Evolutionary conservation across 2,113 vertebrate species (phyloP).

Genomic region (Zosterops borbonicus): DNA sequence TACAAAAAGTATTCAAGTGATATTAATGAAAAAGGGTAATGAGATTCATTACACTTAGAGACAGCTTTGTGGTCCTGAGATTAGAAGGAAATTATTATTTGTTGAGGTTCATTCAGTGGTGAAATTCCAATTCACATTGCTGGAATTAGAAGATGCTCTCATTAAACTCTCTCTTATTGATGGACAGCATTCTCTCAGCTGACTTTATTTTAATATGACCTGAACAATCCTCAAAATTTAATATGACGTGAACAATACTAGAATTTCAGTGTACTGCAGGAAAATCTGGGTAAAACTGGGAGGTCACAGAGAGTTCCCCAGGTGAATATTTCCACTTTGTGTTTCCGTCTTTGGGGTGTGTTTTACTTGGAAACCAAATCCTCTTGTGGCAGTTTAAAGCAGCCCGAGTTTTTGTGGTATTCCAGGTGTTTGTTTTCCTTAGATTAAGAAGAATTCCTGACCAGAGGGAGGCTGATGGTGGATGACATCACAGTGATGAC

Average conservation of each 20-base stretch:
- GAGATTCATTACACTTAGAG: conserved; percentile 8
- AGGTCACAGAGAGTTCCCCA: not conserved
- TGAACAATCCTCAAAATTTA: not conserved
- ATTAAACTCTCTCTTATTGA: not conserved
- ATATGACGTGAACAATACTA: not conserved
- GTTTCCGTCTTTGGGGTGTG: not conserved
- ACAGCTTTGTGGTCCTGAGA: not conserved
- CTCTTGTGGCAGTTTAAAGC: not conserved
- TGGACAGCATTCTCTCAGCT: not conserved
- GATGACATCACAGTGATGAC: not conserved
- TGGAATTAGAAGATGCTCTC: not conserved
- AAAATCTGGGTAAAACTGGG: not conserved
- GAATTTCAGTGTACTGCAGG: not conserved
- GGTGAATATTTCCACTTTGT: not conserved
- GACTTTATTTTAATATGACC: not conserved
- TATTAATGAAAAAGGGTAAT: conserved; percentile 15
- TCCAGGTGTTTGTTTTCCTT: not conserved
- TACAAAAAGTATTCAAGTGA: not conserved
- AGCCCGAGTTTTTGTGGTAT: fast-evolving
- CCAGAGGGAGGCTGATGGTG: not conserved
- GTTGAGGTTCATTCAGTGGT: not conserved
- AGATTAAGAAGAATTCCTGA: not conserved
- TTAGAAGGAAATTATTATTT: conserved; percentile 16
- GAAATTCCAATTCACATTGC: conserved; percentile 19
- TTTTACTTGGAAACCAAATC: not conserved